These are phyloP conservation scores for Cynoglossus semilaevis DNA, from an alignment of 2,113 vertebrate genomes.

Conservation along the genomic window DNA sequence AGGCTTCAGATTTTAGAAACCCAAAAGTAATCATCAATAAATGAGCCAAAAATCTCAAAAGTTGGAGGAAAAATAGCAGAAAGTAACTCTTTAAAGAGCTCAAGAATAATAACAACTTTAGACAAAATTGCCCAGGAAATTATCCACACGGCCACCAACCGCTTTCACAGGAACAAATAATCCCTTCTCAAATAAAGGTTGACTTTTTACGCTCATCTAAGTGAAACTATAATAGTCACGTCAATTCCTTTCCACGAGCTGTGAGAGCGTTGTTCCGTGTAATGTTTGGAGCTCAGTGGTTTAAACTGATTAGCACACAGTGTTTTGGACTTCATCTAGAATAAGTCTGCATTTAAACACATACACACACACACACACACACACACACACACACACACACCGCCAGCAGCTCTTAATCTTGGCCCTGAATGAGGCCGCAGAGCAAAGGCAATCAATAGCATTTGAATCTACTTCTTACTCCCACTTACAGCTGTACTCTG, in stretches of 20 bases:
- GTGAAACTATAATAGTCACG: slow-evolving; percentile 11
- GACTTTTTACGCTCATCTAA: slow-evolving; percentile 9
- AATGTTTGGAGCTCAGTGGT: slow-evolving; percentile 36
- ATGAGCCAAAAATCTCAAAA: no score
- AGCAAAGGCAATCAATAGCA: slow-evolving; percentile 64
- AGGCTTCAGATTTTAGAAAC: no score
- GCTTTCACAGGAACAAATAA: slow-evolving; percentile 12
- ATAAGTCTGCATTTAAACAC: slow-evolving; percentile 48
- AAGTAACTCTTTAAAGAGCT: no score
- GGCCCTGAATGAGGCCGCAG: slow-evolving; percentile 43
- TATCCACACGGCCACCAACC: no score
- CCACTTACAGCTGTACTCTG: slow-evolving; percentile 47
- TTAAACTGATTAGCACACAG: slow-evolving; percentile 53
- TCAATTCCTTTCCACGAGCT: slow-evolving; percentile 19
- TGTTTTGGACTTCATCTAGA: slow-evolving; percentile 37
- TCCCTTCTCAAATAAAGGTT: slow-evolving; percentile 26
- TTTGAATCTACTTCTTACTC: slow-evolving; percentile 52
- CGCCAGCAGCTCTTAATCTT: slow-evolving; percentile 66
- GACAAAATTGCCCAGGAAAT: no score
- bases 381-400: slow-evolving; percentile 53
- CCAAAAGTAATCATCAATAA: no score
- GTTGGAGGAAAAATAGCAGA: no score
- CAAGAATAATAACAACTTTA: no score
- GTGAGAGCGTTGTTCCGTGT: slow-evolving; percentile 11
- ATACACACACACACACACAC: slow-evolving; percentile 57